Base-by-base conservation (phyloP, 1,140 invertebrate species). In the Drosophila pandora region DNA sequence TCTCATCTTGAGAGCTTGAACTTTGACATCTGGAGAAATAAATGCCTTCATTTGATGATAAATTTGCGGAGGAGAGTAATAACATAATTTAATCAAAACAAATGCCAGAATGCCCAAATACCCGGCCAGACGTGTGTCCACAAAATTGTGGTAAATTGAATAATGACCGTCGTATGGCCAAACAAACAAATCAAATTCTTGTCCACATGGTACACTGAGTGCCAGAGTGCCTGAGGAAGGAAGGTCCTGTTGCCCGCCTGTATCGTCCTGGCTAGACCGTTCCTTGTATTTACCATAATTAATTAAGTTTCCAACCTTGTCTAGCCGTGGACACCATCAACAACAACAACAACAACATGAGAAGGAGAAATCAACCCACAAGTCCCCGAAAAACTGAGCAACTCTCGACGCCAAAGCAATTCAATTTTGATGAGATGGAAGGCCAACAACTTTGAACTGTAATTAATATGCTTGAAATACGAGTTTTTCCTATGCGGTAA, bases 401-500 rank as follows among this genome's bases (percentile, higher is more conserved):
- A 76, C 61, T 60, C 25, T 28, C 25, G 25, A 28, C 25, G 25
- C 5, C 6, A 28, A 52, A 55, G 53, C 54, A 77, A 71, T 77
- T 73, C 48, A 73, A 67, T 77, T 79, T 58, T 17, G 13, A 43
- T 43, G 13, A 43, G 56, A 53, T 64, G 63, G 17, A 21, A 32
- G 43, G 13, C 10, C 30, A 52, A 71, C 67, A 78, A 73, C 61
- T 80, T 76, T 59, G 28, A 62, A 77, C 67, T 73, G 41, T 73
- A 73, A 85, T 81, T 78, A 85, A 80, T 78, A 74, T 70, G 57
- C 50, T 23, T 50, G 45, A 68, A 65, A 43, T 49, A 45, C 45
- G 43, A 45, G 49, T 65, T 56, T 41, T 49, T 28, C 50, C 34
- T 12, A 34, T 64, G 48, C 3, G 41, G 41, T 12, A 43, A 21